Percentiles rank a stretch among this genome's conserved stretches.
Evolutionary conservation across 1,140 invertebrate species (phyloP).

Genomic region (Conus betulinus): DNA sequence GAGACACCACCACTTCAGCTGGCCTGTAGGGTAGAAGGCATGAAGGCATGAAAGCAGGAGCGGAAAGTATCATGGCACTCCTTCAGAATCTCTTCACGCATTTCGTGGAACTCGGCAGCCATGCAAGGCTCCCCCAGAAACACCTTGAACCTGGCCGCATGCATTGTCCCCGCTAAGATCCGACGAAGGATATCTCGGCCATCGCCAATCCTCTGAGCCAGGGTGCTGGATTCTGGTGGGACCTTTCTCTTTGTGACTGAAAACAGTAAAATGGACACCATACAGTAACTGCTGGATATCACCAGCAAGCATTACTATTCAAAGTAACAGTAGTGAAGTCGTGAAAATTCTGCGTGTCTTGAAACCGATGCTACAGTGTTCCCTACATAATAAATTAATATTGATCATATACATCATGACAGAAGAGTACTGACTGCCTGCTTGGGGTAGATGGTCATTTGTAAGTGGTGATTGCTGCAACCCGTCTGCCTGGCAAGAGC

Average conservation of each 20-base stretch:
- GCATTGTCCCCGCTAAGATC: constrained; percentile 85
- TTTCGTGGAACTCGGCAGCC: constrained; percentile 49
- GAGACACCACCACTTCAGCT: constrained; percentile 93
- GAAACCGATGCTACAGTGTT: too few species aligned
- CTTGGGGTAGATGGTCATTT: too few species aligned
- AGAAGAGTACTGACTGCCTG: too few species aligned
- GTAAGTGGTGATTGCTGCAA: too few species aligned
- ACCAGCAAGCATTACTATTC: too few species aligned
- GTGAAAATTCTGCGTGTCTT: too few species aligned
- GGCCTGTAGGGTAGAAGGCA: constrained; percentile 94
- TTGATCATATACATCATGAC: too few species aligned
- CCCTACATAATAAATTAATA: too few species aligned
- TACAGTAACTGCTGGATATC: too few species aligned
- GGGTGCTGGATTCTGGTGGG: constrained; percentile 68
- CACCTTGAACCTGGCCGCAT: constrained; percentile 57
- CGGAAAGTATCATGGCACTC: constrained; percentile 94
- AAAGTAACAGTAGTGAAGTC: too few species aligned
- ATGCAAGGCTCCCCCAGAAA: constrained; percentile 58
- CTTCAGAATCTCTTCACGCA: constrained; percentile 82
- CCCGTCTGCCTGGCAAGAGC: too few species aligned
- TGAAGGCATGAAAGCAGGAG: constrained; percentile 94
- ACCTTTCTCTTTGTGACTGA: constrained; percentile 62
- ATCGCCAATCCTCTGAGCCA: constrained; percentile 92
- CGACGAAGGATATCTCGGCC: constrained; percentile 87
- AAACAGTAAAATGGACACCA: background rate